Evolutionary conservation across 2,113 vertebrate species (phyloP), one percentile per base, ranked within the genome.

Genomic region (Syngnathus floridae): DNA sequence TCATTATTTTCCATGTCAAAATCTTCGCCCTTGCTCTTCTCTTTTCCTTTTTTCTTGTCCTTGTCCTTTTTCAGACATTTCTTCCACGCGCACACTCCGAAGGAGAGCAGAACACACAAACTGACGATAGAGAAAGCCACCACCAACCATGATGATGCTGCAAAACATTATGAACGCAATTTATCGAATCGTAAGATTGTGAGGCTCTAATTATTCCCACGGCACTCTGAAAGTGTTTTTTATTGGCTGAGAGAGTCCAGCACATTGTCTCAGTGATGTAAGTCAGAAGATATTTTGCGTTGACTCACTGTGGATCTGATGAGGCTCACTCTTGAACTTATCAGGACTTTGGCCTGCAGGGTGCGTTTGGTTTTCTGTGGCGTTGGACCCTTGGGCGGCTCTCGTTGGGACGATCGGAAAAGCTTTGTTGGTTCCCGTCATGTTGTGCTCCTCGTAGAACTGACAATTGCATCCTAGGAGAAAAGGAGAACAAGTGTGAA

Each of bases 1-100:
- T 92, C 88, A 87, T 96, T 93, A 90, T 94, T 96, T 81, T 97
- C 95, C 60, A 93, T 93, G 88, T 95, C 94, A 74, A 91, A 93
- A 72, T 86, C 89, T 94, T 94, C 81, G 94, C 94, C 77, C 94
- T 96, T 58, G 90, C 93, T 84, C 94, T 95, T 85, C 94, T 95
- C 79, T 84, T 89, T 69, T 95, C 95, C 68, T 93, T 94, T 41
- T 94, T 41, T 84, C 78, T 78, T 87, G 64, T 88, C 87, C 89
- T 95, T 97, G 51, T 66, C 64, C 90, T 96, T 97, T 89, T 93
- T 94, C 73, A 94, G 86, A 76, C 92, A 95, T 89, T 98, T 98
- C 88, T 92, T 98, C 90, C 94, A 96, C 74, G 95, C 82, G 80
- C 95, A 98, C 82, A 90, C 89, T 71, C 90, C 92, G 87, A 93